Percentiles rank a stretch among this genome's conserved stretches.
These are phyloP conservation scores for Meandrina meandrites DNA, from an alignment of 92 coral and sea anemone genomes.

Conservation along the genomic window DNA sequence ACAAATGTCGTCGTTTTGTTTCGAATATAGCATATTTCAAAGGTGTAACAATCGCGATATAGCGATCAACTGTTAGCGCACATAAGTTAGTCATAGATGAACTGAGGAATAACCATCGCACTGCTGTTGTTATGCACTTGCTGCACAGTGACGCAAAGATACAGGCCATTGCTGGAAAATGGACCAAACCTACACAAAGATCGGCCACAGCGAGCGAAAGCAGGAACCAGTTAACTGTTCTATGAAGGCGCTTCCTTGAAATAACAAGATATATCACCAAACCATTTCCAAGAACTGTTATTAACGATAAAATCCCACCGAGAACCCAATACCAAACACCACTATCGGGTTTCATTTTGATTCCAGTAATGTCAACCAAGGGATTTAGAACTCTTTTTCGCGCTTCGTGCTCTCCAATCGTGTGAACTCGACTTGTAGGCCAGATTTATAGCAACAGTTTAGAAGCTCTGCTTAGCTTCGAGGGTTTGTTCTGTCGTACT, in stretches of 20 bases:
- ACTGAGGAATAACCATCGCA: constrained; percentile 19
- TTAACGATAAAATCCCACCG: neutral
- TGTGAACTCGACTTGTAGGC: too few species aligned
- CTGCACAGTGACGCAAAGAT: neutral
- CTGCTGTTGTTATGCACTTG: constrained; percentile 5
- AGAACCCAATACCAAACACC: neutral
- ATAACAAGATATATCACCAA: neutral
- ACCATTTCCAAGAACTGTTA: constrained; percentile 6
- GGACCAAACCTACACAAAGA: constrained; percentile 15
- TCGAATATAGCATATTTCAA: constrained; percentile 47
- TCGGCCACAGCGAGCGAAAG: constrained; percentile 28
- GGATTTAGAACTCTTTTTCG: too few species aligned
- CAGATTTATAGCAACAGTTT: too few species aligned
- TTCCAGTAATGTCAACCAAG: too few species aligned
- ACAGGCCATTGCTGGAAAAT: constrained; percentile 1
- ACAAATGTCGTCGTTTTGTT: constrained; percentile 38
- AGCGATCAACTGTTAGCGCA: constrained; percentile 73
- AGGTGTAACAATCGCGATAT: constrained; percentile 65
- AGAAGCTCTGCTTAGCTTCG: too few species aligned
- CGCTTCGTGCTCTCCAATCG: too few species aligned
- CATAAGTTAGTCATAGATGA: constrained; percentile 29
- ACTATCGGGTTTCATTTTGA: too few species aligned
- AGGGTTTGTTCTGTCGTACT: too few species aligned
- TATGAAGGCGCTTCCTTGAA: constrained; percentile 15
- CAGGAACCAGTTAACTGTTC: constrained; percentile 14